These are phyloP conservation scores for Cheilinus undulatus DNA, from an alignment of 2,113 vertebrate genomes.

Conservation along the genomic window DNA sequence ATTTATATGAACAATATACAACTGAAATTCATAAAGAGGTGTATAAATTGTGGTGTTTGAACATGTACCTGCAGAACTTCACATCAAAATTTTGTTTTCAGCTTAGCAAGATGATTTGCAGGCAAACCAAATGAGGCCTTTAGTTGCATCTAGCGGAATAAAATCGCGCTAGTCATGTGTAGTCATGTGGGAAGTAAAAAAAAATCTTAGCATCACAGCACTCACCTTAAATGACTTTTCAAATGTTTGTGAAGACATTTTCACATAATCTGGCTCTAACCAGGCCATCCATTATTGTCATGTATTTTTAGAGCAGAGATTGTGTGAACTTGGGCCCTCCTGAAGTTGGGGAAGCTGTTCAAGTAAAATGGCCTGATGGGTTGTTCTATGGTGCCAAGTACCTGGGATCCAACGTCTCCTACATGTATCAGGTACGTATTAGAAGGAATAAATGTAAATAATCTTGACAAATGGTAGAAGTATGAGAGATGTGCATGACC, in stretches of 20 bases:
- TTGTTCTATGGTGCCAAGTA: constrained; percentile 96
- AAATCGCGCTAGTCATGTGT: too few relatives aligned
- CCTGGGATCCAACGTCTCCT: constrained; percentile 89
- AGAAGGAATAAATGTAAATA: not conserved
- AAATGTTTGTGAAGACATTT: not conserved
- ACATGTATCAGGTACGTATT: constrained; percentile 97
- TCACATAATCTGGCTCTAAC: not conserved
- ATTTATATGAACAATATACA: too few relatives aligned
- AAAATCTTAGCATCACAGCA: not conserved
- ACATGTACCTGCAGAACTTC: too few relatives aligned
- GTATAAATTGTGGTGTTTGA: too few relatives aligned
- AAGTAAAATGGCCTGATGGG: constrained; percentile 98
- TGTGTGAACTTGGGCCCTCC: constrained; percentile 92
- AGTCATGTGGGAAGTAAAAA: not conserved
- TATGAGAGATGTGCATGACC: not conserved
- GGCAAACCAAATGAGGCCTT: not conserved
- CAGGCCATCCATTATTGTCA: constrained; percentile 25
- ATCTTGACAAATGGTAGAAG: not conserved
- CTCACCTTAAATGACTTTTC: not conserved
- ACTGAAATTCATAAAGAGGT: too few relatives aligned
- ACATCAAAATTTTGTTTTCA: constrained; percentile 6
- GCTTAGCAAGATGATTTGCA: not conserved
- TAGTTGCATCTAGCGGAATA: too few relatives aligned
- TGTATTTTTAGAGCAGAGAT: constrained; percentile 89
- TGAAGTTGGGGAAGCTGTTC: constrained; percentile 91